Evolutionary conservation across 1,140 invertebrate genomes (phyloP).

Genomic region (Monomorium pharaonis): DNA sequence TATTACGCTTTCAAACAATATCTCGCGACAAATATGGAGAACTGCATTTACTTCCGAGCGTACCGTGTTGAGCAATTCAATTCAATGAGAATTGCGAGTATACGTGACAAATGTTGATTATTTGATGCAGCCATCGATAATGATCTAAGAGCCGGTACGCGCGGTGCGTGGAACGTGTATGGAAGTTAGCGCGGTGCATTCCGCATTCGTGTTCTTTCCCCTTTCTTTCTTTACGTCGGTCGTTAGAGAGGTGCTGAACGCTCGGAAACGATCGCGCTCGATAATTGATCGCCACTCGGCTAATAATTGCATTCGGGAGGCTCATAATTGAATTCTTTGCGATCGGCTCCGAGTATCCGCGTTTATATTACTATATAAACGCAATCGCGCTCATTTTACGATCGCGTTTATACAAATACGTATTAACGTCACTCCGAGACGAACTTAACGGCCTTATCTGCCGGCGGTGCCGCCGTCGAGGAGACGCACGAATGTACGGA

Average conservation of each 20-base stretch:
- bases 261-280: neutral
- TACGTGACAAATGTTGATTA: conserved; percentile 20
- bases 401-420: neutral
- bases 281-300: neutral
- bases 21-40: neutral
- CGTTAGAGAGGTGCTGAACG: neutral
- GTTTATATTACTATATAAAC: too few relatives aligned
- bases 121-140: conserved; percentile 8
- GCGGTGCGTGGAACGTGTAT: neutral
- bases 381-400: neutral
- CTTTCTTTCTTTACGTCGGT: neutral
- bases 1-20: neutral
- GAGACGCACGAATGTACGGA: neutral
- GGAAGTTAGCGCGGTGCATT: neutral
- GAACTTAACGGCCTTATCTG: neutral
- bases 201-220: too few relatives aligned
- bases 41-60: conserved; percentile 7
- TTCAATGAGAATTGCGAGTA: conserved; percentile 1
- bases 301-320: neutral
- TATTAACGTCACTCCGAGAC: neutral
- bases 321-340: conserved; percentile 14
- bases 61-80: neutral
- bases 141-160: neutral
- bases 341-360: neutral
- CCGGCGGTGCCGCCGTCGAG: too few relatives aligned